A percentile compares a stretch with the other conserved stretches of the same genome.
Conservation (phyloP, 1,140 invertebrate genomes). For the Hyles vespertilio region DNA sequence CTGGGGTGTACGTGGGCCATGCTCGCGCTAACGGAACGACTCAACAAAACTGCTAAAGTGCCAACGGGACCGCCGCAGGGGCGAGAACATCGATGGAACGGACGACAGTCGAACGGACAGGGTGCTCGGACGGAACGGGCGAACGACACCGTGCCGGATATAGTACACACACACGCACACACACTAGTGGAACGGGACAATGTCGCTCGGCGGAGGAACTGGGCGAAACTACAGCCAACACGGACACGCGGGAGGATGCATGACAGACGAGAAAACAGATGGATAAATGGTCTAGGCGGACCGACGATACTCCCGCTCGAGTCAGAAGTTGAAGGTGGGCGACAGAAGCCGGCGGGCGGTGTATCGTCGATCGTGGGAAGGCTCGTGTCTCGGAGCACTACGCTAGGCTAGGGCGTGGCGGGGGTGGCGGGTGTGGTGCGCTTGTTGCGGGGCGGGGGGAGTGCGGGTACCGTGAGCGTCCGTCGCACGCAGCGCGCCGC, state of each 20-base stretch:
- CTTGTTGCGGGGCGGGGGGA: slow-evolving; percentile 12
- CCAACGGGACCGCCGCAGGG: too few species aligned
- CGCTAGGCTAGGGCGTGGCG: slow-evolving; percentile 16
- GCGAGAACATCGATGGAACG: too few species aligned
- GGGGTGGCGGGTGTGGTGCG: slow-evolving; percentile 28
- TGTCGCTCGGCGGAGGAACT: not conserved
- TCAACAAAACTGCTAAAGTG: not conserved
- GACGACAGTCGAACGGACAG: not conserved
- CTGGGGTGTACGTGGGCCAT: slow-evolving; percentile 28
- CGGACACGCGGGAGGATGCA: slow-evolving; percentile 45
- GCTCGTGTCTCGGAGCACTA: slow-evolving; percentile 15
- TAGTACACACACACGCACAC: not conserved
- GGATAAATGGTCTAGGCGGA: slow-evolving; percentile 41
- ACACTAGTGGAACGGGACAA: slow-evolving; percentile 1
- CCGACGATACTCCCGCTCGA: slow-evolving; percentile 37
- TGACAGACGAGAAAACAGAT: slow-evolving; percentile 48
- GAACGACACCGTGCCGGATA: slow-evolving; percentile 37
- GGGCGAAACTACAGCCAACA: slow-evolving; percentile 36
- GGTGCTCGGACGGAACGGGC: slow-evolving; percentile 15
- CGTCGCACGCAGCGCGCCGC: slow-evolving; percentile 47
- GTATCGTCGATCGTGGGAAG: slow-evolving; percentile 8
- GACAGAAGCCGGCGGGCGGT: slow-evolving; percentile 4
- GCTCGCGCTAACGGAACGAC: slow-evolving; percentile 30
- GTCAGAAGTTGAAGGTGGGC: not conserved
- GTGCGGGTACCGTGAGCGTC: slow-evolving; percentile 59